phyloP scores from a whole-genome alignment of 2,113 vertebrate species.

The Ceuthmochares aereus region DNA sequence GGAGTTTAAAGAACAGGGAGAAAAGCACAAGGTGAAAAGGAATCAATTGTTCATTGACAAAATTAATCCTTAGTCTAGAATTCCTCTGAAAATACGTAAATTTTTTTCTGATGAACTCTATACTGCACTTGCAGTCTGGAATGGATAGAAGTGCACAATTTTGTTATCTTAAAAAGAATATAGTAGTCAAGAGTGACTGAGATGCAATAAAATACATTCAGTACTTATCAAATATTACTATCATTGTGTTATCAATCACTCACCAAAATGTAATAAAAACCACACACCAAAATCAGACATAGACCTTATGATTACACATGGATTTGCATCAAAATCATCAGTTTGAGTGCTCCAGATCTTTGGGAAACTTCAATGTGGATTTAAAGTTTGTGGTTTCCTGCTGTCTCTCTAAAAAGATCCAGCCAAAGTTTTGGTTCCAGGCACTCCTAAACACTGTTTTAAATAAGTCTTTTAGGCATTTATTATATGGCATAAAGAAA shows the following conservation, averaged over 20 bases:
- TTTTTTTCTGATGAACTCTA: not conserved
- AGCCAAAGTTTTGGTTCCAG: not conserved
- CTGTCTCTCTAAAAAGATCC: not conserved
- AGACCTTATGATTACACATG: not conserved
- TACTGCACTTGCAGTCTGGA: not conserved
- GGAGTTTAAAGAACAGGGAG: not conserved
- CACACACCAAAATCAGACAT: not conserved
- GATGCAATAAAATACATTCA: not conserved
- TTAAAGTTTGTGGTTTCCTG: slow-evolving; percentile 26
- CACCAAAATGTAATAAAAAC: not conserved
- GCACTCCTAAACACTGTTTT: not conserved
- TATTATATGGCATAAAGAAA: not conserved
- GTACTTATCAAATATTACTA: not conserved
- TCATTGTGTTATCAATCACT: not conserved
- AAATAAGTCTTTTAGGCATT: not conserved
- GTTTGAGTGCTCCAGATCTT: not conserved
- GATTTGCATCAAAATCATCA: slow-evolving; percentile 39
- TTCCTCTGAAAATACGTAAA: not conserved
- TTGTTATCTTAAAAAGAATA: not conserved
- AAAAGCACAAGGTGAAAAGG: not conserved
- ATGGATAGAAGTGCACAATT: not conserved
- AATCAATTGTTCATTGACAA: not conserved
- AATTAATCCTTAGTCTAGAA: not conserved
- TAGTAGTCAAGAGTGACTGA: not conserved
- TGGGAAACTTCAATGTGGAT: slow-evolving; percentile 2